These are phyloP conservation scores for Lasioglossum pauxillum DNA, from an alignment of 2,888 invertebrate species.

Conservation along the genomic window DNA sequence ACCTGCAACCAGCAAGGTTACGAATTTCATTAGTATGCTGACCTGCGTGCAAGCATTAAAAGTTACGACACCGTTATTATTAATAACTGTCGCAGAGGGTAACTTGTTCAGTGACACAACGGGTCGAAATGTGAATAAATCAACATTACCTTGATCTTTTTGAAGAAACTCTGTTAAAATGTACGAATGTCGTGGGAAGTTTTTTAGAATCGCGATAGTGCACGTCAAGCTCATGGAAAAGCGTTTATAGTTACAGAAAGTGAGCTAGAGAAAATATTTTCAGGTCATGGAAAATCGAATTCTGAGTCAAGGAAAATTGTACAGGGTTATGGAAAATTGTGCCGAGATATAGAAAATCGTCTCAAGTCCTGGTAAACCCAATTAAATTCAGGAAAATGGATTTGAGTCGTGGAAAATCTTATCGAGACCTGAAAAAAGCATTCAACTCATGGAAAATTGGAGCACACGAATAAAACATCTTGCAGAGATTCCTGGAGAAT, in stretches of 20 bases:
- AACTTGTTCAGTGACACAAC: background rate
- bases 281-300: background rate
- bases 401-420: background rate
- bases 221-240: background rate
- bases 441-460: background rate
- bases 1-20: constrained; percentile 88
- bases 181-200: no score
- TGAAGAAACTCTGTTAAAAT: no score
- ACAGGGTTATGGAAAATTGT: background rate
- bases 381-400: background rate
- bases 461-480: background rate
- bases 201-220: background rate
- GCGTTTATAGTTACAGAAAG: background rate
- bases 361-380: background rate
- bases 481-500: background rate
- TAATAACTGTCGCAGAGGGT: background rate
- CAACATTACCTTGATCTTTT: no score
- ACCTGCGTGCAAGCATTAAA: background rate
- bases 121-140: background rate
- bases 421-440: background rate
- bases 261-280: background rate
- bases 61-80: background rate
- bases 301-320: background rate
- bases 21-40: background rate
- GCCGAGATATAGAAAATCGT: background rate